A percentile compares a stretch with the other conserved stretches of the same genome.
These are phyloP conservation scores for Gerris lacustris DNA, from an alignment of 2,888 invertebrate species.

Conservation along the genomic window DNA sequence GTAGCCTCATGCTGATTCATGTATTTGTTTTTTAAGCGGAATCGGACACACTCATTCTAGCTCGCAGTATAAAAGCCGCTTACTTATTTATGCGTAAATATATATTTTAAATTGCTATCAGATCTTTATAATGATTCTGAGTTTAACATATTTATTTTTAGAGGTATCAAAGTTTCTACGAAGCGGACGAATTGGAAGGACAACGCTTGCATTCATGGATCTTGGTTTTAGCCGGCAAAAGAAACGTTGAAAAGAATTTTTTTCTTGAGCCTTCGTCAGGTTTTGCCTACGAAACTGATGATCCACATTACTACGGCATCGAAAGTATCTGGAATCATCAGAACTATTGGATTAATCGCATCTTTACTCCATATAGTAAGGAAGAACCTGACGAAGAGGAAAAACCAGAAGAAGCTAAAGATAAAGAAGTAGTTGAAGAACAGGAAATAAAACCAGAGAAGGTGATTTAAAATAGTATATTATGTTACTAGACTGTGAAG, in stretches of 20 bases:
- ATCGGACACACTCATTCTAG: too few species aligned
- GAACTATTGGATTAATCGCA: conserved; percentile 60
- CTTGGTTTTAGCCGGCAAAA: conserved; percentile 47
- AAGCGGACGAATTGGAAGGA: conserved; percentile 49
- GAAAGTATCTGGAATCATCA: conserved; percentile 76
- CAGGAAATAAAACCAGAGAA: background rate
- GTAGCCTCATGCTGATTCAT: too few species aligned
- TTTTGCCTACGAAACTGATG: conserved; percentile 44
- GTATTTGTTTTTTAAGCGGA: too few species aligned
- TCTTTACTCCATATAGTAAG: background rate
- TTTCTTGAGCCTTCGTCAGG: conserved; percentile 83
- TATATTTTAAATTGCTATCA: too few species aligned
- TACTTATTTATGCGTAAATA: too few species aligned
- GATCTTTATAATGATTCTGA: too few species aligned
- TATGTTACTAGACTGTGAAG: too few species aligned
- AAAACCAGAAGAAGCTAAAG: background rate
- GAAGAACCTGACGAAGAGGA: background rate
- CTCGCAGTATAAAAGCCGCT: too few species aligned
- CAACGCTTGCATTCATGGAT: conserved; percentile 76
- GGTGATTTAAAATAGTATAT: background rate
- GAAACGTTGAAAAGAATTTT: conserved; percentile 50
- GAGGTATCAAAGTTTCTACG: background rate
- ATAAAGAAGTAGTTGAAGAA: background rate
- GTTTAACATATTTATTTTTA: background rate
- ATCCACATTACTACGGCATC: conserved; percentile 56